These are phyloP conservation scores for Carterocephalus palaemon DNA, from an alignment of 2,888 invertebrate species.

Conservation along the genomic window DNA sequence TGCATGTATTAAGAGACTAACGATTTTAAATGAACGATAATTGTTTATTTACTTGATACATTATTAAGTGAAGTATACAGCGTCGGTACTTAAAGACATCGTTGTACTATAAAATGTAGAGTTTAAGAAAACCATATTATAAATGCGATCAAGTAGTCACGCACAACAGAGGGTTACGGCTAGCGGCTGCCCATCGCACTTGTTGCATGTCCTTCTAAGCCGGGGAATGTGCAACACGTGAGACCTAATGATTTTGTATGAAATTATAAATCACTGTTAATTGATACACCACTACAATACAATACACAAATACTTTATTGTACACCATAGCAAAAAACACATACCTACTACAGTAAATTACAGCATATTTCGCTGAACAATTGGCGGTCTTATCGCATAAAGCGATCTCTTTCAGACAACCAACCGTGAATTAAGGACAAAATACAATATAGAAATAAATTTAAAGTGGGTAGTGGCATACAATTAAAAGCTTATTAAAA, in stretches of 20 bases:
- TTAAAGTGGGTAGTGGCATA: no score
- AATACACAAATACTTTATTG: no score
- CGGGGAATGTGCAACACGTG: slow-evolving; percentile 9
- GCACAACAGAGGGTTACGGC: slow-evolving; percentile 28
- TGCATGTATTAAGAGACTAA: slow-evolving; percentile 23
- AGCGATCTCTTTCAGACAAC: no score
- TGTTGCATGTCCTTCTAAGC: slow-evolving; percentile 13
- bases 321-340: no score
- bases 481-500: no score
- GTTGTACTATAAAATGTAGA: slow-evolving; percentile 24
- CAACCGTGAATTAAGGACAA: no score
- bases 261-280: background rate
- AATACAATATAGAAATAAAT: no score
- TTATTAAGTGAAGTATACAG: slow-evolving; percentile 13
- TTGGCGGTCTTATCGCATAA: no score
- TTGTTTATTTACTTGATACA: slow-evolving; percentile 22
- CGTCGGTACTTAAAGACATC: background rate
- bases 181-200: slow-evolving; percentile 19
- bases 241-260: slow-evolving; percentile 2
- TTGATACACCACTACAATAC: no score
- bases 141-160: slow-evolving; percentile 31
- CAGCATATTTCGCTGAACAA: no score
- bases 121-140: slow-evolving; percentile 29
- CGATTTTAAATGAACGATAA: slow-evolving; percentile 25
- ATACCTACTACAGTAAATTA: no score